phyloP scores from a whole-genome alignment of 2,113 vertebrate genomes.

The Carollia perspicillata region DNA sequence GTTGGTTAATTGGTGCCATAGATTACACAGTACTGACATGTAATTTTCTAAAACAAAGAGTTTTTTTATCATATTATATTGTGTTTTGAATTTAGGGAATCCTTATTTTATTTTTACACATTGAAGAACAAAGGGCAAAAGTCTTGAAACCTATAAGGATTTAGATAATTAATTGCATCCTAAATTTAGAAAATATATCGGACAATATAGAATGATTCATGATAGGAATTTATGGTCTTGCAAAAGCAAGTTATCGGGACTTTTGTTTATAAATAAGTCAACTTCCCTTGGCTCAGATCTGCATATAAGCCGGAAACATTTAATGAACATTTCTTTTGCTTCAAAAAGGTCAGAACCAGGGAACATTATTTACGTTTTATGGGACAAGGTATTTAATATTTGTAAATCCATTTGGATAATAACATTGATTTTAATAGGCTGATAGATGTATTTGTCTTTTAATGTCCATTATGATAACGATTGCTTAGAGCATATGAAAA shows the following conservation, averaged over 20 bases:
- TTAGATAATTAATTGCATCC: conserved; percentile 27
- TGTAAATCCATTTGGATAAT: conserved; percentile 84
- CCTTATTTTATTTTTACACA: conserved; percentile 62
- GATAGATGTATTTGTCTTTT: conserved; percentile 76
- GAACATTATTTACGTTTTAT: conserved; percentile 84
- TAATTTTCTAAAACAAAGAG: conserved; percentile 68
- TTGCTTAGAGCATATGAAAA: conserved; percentile 78
- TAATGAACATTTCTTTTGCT: conserved; percentile 70
- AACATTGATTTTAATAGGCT: conserved; percentile 82
- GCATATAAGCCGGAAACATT: conserved; percentile 65
- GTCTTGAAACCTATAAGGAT: conserved; percentile 35
- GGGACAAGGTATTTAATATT: conserved; percentile 86
- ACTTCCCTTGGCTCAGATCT: conserved; percentile 46
- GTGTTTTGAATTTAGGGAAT: background rate
- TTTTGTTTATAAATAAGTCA: conserved; percentile 71
- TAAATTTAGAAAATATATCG: conserved; percentile 69
- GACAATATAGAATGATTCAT: conserved; percentile 51
- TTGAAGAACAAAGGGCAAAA: conserved; percentile 53
- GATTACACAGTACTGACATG: conserved; percentile 43
- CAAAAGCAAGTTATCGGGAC: conserved; percentile 49
- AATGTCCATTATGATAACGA: conserved; percentile 82
- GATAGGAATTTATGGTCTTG: background rate
- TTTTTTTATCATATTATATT: conserved; percentile 3
- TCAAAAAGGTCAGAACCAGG: conserved; percentile 69
- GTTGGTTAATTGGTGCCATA: conserved; percentile 60